Evolutionary conservation across 2,797 vertebrate species (phyloP).

Genomic region (Pseudotriccus pelzelni): DNA sequence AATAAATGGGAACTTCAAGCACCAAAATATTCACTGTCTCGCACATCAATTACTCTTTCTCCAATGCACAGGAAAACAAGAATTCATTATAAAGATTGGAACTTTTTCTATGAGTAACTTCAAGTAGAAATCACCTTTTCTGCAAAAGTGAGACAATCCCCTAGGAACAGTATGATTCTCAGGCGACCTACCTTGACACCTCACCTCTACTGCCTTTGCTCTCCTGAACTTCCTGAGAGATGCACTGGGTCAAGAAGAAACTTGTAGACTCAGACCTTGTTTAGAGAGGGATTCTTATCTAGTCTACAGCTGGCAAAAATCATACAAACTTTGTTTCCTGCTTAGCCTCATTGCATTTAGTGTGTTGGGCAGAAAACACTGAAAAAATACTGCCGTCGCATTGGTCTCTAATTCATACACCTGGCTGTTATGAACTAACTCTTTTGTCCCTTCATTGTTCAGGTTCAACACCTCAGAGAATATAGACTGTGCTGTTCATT

Average conservation of each 20-base stretch:
- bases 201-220: background rate
- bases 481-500: background rate
- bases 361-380: background rate
- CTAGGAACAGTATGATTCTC: background rate
- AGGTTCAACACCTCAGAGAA: background rate
- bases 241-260: background rate
- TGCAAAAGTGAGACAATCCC: background rate
- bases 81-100: background rate
- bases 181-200: background rate
- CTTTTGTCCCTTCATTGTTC: fast-evolving
- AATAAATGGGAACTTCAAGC: background rate
- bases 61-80: background rate
- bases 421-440: background rate
- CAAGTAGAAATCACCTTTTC: background rate
- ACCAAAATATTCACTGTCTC: background rate
- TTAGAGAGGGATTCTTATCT: background rate
- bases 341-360: background rate
- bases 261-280: background rate
- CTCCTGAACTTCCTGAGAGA: background rate
- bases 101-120: background rate
- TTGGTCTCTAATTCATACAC: background rate
- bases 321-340: background rate
- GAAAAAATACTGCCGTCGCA: background rate
- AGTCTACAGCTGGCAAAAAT: background rate
- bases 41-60: background rate